Percentiles rank a stretch among this genome's conserved stretches.
These are phyloP conservation scores for Prosapia bicincta DNA, from an alignment of 2,888 invertebrate species.

Conservation along the genomic window DNA sequence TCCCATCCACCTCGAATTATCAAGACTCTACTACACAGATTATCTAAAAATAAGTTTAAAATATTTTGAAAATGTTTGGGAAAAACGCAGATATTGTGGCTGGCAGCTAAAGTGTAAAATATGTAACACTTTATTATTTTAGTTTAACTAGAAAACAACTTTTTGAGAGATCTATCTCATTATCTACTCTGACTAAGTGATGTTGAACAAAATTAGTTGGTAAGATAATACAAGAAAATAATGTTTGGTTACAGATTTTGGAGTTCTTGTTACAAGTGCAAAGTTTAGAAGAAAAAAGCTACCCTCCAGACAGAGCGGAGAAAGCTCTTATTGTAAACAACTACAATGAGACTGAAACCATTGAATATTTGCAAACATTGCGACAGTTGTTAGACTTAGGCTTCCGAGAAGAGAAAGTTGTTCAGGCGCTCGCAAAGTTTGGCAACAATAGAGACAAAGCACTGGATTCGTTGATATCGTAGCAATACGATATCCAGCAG, in stretches of 20 bases:
- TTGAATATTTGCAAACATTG: slow-evolving; percentile 50
- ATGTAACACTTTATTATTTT: no score
- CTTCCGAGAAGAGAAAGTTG: slow-evolving; percentile 72
- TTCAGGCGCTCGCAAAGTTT: slow-evolving; percentile 68
- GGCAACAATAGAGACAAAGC: slow-evolving; percentile 83
- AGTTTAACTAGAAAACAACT: no score
- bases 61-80: no score
- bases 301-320: slow-evolving; percentile 49
- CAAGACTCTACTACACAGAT: no score
- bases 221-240: no score
- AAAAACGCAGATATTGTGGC: no score
- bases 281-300: slow-evolving; percentile 48
- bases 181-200: no score
- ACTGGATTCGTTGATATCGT: slow-evolving; percentile 76
- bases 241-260: slow-evolving; percentile 59
- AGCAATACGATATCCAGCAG: slow-evolving; percentile 44
- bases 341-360: slow-evolving; percentile 48
- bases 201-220: no score
- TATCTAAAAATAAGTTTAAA: no score
- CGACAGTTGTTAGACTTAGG: slow-evolving; percentile 78
- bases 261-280: slow-evolving; percentile 72
- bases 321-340: slow-evolving; percentile 49
- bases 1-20: no score
- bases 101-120: no score
- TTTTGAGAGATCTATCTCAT: no score